Evolutionary conservation across 2,888 invertebrate species (phyloP).

Genomic region (Chamaedrilus cognettii): DNA sequence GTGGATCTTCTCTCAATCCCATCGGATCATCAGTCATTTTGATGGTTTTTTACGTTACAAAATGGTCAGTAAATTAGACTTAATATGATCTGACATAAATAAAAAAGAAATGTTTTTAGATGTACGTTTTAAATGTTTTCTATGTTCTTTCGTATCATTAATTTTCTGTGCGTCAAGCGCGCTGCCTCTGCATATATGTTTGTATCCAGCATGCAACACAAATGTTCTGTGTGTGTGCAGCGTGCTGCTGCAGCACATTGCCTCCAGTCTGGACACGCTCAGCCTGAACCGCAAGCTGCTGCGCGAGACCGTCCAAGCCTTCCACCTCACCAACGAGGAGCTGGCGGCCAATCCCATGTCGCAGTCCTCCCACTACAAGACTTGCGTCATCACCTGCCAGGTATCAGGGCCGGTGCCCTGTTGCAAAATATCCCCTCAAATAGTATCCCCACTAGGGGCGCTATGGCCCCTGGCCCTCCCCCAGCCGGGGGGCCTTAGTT

Average conservation of each 20-base stretch:
- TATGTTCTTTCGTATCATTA: not conserved
- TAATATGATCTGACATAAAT: too few relatives aligned
- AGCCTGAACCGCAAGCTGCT: constrained; percentile 59
- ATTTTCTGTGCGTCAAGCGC: not conserved
- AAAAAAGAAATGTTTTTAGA: too few relatives aligned
- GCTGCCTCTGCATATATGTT: not conserved
- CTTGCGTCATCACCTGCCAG: constrained; percentile 11
- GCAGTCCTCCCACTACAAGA: not conserved
- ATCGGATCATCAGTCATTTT: too few relatives aligned
- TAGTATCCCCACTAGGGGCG: too few relatives aligned
- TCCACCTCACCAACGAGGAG: constrained; percentile 60
- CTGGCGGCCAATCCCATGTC: constrained; percentile 28
- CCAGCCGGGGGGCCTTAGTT: too few relatives aligned
- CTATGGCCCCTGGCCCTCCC: too few relatives aligned
- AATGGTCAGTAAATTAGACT: too few relatives aligned
- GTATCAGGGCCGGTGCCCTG: too few relatives aligned
- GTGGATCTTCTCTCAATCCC: too few relatives aligned
- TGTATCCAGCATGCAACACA: too few relatives aligned
- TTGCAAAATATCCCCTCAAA: too few relatives aligned
- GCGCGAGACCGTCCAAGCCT: constrained; percentile 62
- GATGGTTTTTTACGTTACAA: too few relatives aligned
- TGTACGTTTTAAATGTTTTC: not conserved
- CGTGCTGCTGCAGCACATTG: constrained; percentile 65
- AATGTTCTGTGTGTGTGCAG: constrained; percentile 47
- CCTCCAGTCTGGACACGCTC: constrained; percentile 46